Evolutionary conservation across 2,888 invertebrate species (phyloP).

Genomic region (Eristalis pertinax): DNA sequence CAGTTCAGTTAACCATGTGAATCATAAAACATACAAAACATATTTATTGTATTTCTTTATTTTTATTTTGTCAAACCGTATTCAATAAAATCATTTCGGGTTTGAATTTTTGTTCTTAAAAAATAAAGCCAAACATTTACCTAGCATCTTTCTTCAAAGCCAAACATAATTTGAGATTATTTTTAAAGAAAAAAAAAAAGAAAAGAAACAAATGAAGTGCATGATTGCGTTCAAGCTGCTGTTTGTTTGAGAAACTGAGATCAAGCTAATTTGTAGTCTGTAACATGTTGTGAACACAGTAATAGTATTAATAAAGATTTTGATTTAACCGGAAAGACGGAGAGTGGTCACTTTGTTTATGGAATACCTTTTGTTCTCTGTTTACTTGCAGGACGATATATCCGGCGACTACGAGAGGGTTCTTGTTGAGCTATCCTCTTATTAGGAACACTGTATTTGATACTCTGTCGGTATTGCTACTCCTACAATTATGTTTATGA

Average conservation of each 20-base stretch:
- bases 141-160: constrained; percentile 5
- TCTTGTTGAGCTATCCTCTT: constrained; percentile 82
- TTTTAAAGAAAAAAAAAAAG: not conserved
- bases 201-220: not conserved
- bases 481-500: not conserved
- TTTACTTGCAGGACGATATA: constrained; percentile 86
- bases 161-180: constrained; percentile 15
- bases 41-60: constrained; percentile 22
- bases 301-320: constrained; percentile 25
- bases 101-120: not conserved
- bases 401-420: constrained; percentile 87
- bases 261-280: not conserved
- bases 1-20: constrained; percentile 1
- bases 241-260: constrained; percentile 3
- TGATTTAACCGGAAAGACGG: constrained; percentile 8
- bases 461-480: constrained; percentile 7
- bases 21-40: constrained; percentile 27
- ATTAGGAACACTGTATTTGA: constrained; percentile 70
- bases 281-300: constrained; percentile 17
- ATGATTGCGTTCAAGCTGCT: constrained; percentile 3
- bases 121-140: constrained; percentile 10
- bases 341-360: constrained; percentile 29
- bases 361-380: constrained; percentile 74
- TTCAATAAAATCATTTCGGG: not conserved
- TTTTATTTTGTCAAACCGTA: constrained; percentile 22